phyloP scores from a whole-genome alignment of 2,888 invertebrate genomes.

The Lapara coniferarum region DNA sequence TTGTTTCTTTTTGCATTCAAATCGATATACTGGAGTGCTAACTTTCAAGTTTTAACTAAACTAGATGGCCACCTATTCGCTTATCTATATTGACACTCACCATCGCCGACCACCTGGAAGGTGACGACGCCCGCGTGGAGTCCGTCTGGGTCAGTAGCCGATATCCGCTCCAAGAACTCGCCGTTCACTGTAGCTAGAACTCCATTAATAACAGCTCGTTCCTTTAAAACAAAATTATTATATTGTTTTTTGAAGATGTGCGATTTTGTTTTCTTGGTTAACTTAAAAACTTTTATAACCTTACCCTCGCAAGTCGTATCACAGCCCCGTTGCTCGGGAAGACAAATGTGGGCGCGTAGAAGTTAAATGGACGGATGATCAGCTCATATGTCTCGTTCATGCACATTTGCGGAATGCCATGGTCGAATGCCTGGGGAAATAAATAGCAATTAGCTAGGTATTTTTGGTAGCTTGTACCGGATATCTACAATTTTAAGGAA shows the following conservation, averaged over 20 bases:
- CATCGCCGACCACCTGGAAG: conserved; percentile 69
- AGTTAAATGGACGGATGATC: conserved; percentile 83
- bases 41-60: too few species aligned
- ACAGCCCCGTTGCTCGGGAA: conserved; percentile 67
- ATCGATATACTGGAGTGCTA: too few species aligned
- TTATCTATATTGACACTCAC: conserved; percentile 43
- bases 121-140: conserved; percentile 81
- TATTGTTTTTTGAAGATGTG: too few species aligned
- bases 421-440: conserved; percentile 79
- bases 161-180: conserved; percentile 65
- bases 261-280: not conserved
- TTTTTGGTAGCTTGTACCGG: too few species aligned
- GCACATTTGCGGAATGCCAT: conserved; percentile 69
- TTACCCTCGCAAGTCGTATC: conserved; percentile 66
- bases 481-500: not conserved
- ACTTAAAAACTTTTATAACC: not conserved
- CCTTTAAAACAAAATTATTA: conserved; percentile 46
- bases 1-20: too few species aligned
- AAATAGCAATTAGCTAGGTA: not conserved
- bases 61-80: too few species aligned
- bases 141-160: conserved; percentile 83
- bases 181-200: conserved; percentile 61
- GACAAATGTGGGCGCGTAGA: conserved; percentile 79
- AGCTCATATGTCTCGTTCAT: conserved; percentile 72
- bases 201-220: conserved; percentile 58